Conservation (phyloP, 35 echinoderm and acorn worm genomes). For the Ptychodera flava region DNA sequence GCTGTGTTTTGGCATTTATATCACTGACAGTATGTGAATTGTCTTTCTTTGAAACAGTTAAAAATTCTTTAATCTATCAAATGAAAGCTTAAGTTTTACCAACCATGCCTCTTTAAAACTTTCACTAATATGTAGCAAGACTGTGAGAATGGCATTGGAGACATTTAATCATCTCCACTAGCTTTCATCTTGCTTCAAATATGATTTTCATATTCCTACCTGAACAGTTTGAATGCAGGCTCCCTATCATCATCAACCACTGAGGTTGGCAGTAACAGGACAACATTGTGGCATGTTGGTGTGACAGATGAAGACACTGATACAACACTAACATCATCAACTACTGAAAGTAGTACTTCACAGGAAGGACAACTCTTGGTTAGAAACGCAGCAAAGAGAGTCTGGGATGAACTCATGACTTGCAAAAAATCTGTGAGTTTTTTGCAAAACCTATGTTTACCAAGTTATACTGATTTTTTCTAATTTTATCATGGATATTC, state of each 20-base stretch:
- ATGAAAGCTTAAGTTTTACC: too few species aligned
- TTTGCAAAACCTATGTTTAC: too few species aligned
- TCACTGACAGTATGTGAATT: too few species aligned
- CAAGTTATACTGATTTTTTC: too few species aligned
- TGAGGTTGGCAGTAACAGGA: constrained; percentile 11
- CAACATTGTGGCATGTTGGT: constrained; percentile 72
- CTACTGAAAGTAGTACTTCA: constrained; percentile 7
- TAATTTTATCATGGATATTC: background rate
- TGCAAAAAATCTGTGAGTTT: constrained; percentile 66
- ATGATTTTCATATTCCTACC: background rate
- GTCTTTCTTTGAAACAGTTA: too few species aligned
- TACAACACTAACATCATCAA: background rate
- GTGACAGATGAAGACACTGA: background rate
- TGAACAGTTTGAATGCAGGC: background rate
- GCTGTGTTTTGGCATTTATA: background rate
- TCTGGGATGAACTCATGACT: constrained; percentile 82
- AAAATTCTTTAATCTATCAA: too few species aligned
- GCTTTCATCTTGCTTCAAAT: too few species aligned
- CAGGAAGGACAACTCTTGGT: constrained; percentile 83
- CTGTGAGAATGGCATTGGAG: too few species aligned
- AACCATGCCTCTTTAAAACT: too few species aligned
- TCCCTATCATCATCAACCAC: background rate
- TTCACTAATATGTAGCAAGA: too few species aligned
- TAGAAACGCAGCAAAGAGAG: constrained; percentile 70
- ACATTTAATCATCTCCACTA: too few species aligned